Conservation (phyloP, 2,113 vertebrate species). For the Anarhynchus alexandrinus region DNA sequence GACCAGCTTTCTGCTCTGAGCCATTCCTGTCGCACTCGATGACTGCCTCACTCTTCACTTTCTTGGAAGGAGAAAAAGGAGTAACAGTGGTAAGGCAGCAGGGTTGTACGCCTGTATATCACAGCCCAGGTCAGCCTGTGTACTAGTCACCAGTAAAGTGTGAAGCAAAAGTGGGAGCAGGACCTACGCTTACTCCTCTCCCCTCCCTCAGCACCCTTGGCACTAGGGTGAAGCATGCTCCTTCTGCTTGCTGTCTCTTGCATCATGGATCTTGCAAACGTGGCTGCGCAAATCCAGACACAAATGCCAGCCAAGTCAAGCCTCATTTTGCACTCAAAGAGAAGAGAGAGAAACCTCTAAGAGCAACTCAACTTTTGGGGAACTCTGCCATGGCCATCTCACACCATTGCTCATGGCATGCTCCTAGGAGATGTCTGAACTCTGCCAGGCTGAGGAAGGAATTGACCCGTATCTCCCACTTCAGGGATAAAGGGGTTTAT, state of each 20-base stretch:
- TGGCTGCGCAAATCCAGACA: neutral
- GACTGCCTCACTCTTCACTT: neutral
- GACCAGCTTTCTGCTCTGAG: neutral
- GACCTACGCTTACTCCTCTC: neutral
- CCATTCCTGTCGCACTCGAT: rapidly evolving
- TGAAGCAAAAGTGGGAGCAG: neutral
- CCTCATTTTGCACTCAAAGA: neutral
- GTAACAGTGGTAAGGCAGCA: rapidly evolving
- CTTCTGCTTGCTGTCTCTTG: neutral
- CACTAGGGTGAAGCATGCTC: neutral
- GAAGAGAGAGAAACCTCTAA: neutral
- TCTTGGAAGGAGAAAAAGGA: neutral
- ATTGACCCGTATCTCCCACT: neutral
- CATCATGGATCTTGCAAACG: neutral
- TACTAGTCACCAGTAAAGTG: neutral
- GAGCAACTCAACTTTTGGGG: neutral
- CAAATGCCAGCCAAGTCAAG: neutral
- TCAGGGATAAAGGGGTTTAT: neutral
- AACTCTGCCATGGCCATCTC: neutral
- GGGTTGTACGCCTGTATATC: neutral
- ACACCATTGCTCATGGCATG: neutral
- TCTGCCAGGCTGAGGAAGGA: neutral
- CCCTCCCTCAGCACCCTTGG: neutral
- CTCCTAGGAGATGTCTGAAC: neutral
- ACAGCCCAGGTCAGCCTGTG: neutral